A percentile compares a stretch with the other conserved stretches of the same genome.
Evolutionary conservation across 2,113 vertebrate genomes (phyloP).

Genomic region (Grammomys dolichurus): DNA sequence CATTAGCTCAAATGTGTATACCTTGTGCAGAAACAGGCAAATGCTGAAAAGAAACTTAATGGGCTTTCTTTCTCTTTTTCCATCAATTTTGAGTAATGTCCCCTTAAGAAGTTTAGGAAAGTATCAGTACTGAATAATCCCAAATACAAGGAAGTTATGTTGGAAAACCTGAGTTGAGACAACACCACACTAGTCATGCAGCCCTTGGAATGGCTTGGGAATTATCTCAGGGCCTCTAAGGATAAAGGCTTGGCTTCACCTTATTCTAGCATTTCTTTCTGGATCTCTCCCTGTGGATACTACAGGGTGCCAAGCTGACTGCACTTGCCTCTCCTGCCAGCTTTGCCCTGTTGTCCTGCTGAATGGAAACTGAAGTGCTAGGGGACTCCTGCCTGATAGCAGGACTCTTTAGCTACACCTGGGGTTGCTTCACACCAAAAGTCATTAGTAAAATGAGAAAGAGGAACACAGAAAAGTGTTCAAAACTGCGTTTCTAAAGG

Average conservation of each 20-base stretch:
- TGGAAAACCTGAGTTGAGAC: slow-evolving; percentile 52
- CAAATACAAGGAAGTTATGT: background rate
- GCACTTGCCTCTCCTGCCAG: background rate
- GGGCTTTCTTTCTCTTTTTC: slow-evolving; percentile 57
- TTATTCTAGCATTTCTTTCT: slow-evolving; percentile 68
- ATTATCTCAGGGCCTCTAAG: slow-evolving; percentile 52
- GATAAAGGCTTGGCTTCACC: slow-evolving; percentile 61
- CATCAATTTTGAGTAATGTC: background rate
- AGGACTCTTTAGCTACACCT: background rate
- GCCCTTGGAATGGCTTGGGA: slow-evolving; percentile 43
- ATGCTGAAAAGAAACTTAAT: slow-evolving; percentile 32
- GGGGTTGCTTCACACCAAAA: background rate
- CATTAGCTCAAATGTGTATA: background rate
- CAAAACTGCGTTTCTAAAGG: slow-evolving; percentile 57
- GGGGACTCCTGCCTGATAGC: background rate
- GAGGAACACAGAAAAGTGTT: slow-evolving; percentile 16
- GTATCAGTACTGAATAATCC: slow-evolving; percentile 28
- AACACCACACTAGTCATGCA: slow-evolving; percentile 53
- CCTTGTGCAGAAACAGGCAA: background rate
- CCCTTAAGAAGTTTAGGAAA: slow-evolving; percentile 49
- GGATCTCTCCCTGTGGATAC: background rate
- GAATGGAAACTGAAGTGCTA: background rate
- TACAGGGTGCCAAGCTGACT: background rate
- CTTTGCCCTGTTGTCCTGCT: background rate
- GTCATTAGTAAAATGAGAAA: slow-evolving; percentile 24